These are phyloP conservation scores for Caligus rogercresseyi DNA, from an alignment of 1,140 invertebrate genomes.

Conservation along the genomic window DNA sequence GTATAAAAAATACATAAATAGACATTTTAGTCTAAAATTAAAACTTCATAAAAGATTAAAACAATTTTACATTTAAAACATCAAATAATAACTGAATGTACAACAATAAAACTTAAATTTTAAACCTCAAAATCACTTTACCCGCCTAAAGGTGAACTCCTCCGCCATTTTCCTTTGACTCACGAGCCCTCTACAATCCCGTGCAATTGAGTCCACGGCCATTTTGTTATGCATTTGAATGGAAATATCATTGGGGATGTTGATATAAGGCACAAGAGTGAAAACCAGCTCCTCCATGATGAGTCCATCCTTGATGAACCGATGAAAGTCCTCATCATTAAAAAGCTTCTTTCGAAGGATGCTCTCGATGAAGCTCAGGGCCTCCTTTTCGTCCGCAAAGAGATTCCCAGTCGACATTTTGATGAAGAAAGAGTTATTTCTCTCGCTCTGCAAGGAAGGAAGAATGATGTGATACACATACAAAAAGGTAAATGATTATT, in stretches of 20 bases:
- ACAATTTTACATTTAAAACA: too few species aligned
- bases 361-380: neutral
- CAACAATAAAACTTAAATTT: too few species aligned
- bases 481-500: too few species aligned
- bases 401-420: neutral
- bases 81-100: too few species aligned
- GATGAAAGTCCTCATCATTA: neutral
- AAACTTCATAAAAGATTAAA: too few species aligned
- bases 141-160: neutral
- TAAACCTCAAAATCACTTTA: too few species aligned
- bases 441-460: neutral
- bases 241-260: neutral
- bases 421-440: neutral
- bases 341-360: neutral
- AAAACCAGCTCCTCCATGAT: neutral
- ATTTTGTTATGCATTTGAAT: neutral
- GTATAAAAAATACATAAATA: too few species aligned
- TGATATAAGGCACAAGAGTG: neutral
- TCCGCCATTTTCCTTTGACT: neutral
- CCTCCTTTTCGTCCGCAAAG: neutral
- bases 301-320: neutral
- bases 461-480: too few species aligned
- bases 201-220: neutral
- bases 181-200: neutral
- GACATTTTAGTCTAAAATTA: too few species aligned